Evolutionary conservation across 2,113 vertebrate genomes (phyloP).

Genomic region (Takifugu flavidus): DNA sequence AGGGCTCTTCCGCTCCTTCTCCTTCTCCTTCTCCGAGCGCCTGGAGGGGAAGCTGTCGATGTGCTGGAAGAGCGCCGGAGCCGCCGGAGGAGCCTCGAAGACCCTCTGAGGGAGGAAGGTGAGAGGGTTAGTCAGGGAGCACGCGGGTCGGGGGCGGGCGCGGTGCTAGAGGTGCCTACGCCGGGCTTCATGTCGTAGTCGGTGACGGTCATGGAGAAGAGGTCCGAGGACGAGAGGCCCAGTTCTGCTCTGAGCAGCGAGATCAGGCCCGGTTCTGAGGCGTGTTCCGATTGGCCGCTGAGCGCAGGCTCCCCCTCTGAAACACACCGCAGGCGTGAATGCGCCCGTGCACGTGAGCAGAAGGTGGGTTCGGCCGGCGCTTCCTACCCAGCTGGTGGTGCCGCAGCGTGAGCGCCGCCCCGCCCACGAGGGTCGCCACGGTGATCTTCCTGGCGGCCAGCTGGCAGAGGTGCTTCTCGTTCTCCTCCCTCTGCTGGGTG

Average conservation of each 20-base stretch:
- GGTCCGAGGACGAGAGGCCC: conserved; percentile 62
- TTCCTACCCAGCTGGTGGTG: conserved; percentile 69
- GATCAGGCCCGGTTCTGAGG: conserved; percentile 57
- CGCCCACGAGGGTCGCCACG: conserved; percentile 63
- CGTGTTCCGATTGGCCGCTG: conserved; percentile 32
- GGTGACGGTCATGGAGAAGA: conserved; percentile 76
- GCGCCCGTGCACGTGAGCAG: background rate
- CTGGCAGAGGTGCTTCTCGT: conserved; percentile 62
- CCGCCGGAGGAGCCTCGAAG: conserved; percentile 68
- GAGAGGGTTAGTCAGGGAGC: background rate
- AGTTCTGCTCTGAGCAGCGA: conserved; percentile 68
- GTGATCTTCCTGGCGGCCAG: conserved; percentile 72
- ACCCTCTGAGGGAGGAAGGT: conserved; percentile 54
- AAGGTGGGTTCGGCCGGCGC: too few species aligned
- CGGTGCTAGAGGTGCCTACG: conserved; percentile 43
- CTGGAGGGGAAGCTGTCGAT: conserved; percentile 76
- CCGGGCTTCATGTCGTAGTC: conserved; percentile 74
- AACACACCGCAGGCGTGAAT: conserved; percentile 11
- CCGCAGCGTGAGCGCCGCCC: conserved; percentile 62
- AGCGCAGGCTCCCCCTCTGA: conserved; percentile 64
- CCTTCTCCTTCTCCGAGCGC: conserved; percentile 64
- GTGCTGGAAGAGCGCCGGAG: conserved; percentile 60
- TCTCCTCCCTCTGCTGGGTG: conserved; percentile 69
- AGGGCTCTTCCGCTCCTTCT: conserved; percentile 57
- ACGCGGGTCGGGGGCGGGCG: too few species aligned